Conservation (phyloP, 2,113 vertebrate species). For the Alces alces region DNA sequence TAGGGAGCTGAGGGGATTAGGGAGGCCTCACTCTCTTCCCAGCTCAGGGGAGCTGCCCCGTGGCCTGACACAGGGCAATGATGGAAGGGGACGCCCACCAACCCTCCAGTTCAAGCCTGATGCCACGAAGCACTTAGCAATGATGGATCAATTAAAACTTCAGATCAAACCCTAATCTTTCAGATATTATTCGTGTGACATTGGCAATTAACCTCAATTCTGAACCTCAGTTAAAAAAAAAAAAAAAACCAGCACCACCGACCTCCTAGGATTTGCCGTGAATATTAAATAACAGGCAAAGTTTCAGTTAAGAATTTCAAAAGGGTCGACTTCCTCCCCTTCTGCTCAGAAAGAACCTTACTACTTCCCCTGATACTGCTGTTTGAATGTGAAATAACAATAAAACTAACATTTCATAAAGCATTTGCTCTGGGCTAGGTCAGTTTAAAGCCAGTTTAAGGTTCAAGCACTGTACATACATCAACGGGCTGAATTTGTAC, state of each 20-base stretch:
- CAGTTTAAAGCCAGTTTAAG: background rate
- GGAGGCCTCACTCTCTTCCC: conserved; percentile 21
- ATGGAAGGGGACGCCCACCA: background rate
- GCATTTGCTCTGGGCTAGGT: background rate
- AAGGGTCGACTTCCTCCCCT: background rate
- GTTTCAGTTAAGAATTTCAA: background rate
- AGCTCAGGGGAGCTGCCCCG: background rate
- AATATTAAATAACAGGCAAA: conserved; percentile 2
- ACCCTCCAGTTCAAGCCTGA: background rate
- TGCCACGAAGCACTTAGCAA: background rate
- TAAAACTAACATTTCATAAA: background rate
- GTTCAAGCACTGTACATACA: background rate
- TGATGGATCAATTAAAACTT: conserved; percentile 10
- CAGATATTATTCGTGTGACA: background rate
- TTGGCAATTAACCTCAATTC: background rate
- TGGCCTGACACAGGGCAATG: background rate
- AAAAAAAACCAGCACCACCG: background rate
- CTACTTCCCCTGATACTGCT: background rate
- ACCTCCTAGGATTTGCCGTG: background rate
- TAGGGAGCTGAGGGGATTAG: conserved; percentile 68
- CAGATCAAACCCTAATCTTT: background rate
- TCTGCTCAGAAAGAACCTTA: conserved; percentile 23
- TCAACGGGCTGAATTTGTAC: background rate
- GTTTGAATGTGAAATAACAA: background rate
- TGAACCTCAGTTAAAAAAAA: background rate